These are phyloP conservation scores for Pachycephus smyrnensis DNA, from an alignment of 2,888 invertebrate species.

Conservation along the genomic window DNA sequence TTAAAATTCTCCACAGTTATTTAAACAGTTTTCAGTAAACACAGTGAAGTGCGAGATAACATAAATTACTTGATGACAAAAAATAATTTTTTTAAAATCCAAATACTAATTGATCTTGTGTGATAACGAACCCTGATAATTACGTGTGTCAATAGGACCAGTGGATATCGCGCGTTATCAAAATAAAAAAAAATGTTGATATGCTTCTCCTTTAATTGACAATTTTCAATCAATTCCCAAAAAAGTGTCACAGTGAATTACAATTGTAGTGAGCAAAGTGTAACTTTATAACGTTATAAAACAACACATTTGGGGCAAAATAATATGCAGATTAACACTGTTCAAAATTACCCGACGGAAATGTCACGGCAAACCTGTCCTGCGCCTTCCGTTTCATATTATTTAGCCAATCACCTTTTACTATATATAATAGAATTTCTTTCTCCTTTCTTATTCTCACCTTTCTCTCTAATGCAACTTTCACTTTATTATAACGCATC, in stretches of 20 bases:
- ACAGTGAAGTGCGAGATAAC: background rate
- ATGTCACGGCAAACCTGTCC: no score
- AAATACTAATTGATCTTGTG: background rate
- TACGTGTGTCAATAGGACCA: background rate
- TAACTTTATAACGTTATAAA: no score
- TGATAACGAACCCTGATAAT: background rate
- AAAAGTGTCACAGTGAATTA: no score
- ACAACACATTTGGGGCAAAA: no score
- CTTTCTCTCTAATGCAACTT: conserved; percentile 1
- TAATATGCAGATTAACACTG: no score
- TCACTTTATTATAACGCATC: conserved; percentile 6
- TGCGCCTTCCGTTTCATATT: conserved; percentile 12
- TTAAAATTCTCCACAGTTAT: background rate
- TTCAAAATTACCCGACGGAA: no score
- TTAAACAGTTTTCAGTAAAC: no score
- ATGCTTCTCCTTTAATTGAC: background rate
- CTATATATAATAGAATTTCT: conserved; percentile 11
- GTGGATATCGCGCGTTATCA: background rate
- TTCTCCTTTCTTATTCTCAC: conserved; percentile 17
- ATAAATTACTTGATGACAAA: background rate
- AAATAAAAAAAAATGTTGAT: background rate
- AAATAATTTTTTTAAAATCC: no score
- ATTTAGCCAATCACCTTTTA: conserved; percentile 21
- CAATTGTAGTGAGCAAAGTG: no score
- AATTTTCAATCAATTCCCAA: background rate